Evolutionary conservation across 2,888 invertebrate species (phyloP), one percentile per base, ranked within the genome.

Genomic region (Lasioglossum figueresi): DNA sequence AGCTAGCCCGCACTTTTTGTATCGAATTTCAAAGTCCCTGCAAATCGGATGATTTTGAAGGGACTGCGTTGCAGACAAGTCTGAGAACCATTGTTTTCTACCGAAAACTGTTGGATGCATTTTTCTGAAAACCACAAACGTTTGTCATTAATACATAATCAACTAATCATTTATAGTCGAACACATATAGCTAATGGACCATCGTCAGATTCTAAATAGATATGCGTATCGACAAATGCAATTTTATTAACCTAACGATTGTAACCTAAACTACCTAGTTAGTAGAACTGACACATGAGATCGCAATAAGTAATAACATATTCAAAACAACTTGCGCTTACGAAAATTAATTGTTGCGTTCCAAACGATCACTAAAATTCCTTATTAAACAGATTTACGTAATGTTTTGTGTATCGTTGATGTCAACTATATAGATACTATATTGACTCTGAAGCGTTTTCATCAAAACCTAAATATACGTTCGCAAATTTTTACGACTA

Each of bases 1-100:
- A 4, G 98, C 98, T 92, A 98, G 98, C 74, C 98, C 92, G 92
- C 98, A 98, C 88, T 98, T 97, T 95, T 97, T 96, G 92, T 96
- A 96, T 48, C 96, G 96, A 93, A 97, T 95, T 95, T 98, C 98
- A 89, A 97, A 95, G 82, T 96, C 95, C 56, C 96, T 96, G 92
- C 98, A 98, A 40, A 95, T 93, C 0, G 71, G 31, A 91, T 96
- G 95, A 1, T 16, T 2, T 27, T 43, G 27, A 0, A 16, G 0
- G 27, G 59, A 23, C 23, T 1, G 0, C 8, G 23, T 0, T 23
- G 1, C 23, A 52, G 23, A 0, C 23, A 52, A 10, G 23, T 52
- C 52, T 23, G 52, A 2, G 8, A 52, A 8, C 8, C 2, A 52
- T 23, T 2, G 23, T 8, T 23, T 52, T 23, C 52, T 52, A 10